These are phyloP conservation scores for Ptychobarbus kaznakovi DNA, from an alignment of 2,797 vertebrate species.

Conservation along the genomic window DNA sequence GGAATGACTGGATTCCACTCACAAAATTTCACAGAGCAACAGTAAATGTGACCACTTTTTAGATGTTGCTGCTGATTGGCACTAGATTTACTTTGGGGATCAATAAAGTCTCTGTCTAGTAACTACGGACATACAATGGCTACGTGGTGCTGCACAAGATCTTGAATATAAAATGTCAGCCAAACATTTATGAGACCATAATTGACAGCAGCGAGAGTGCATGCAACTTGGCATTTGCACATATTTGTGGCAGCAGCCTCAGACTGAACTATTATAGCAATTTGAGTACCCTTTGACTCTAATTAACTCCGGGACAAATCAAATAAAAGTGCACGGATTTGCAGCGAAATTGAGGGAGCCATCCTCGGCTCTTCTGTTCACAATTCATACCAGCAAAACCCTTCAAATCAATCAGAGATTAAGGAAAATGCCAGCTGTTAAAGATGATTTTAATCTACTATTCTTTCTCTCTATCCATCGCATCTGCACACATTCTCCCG, in stretches of 20 bases:
- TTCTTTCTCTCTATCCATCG: neutral
- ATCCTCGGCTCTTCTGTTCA: neutral
- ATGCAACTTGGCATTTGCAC: conserved; percentile 37
- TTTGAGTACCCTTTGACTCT: conserved; percentile 33
- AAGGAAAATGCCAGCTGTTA: conserved; percentile 30
- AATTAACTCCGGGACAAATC: conserved; percentile 25
- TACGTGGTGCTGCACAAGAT: conserved; percentile 5
- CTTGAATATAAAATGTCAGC: conserved; percentile 41
- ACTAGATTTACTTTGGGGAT: conserved; percentile 3
- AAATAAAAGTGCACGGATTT: conserved; percentile 30
- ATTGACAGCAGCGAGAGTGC: conserved; percentile 37
- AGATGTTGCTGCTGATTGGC: conserved; percentile 3
- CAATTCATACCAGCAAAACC: conserved; percentile 11
- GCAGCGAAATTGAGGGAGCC: conserved; percentile 34
- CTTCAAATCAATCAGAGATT: conserved; percentile 10
- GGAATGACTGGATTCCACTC: neutral
- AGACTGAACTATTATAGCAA: conserved; percentile 33
- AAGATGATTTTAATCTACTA: conserved; percentile 23
- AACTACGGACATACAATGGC: conserved; percentile 14
- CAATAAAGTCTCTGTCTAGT: conserved; percentile 23
- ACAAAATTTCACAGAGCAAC: neutral
- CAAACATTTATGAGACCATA: conserved; percentile 48
- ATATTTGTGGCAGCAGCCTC: conserved; percentile 33
- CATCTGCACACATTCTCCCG: conserved; percentile 7
- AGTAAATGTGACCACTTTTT: neutral